A percentile compares a stretch with the other conserved stretches of the same genome.
phyloP scores from a whole-genome alignment of 2,888 invertebrate species.

The Zaprionus lineosus region DNA sequence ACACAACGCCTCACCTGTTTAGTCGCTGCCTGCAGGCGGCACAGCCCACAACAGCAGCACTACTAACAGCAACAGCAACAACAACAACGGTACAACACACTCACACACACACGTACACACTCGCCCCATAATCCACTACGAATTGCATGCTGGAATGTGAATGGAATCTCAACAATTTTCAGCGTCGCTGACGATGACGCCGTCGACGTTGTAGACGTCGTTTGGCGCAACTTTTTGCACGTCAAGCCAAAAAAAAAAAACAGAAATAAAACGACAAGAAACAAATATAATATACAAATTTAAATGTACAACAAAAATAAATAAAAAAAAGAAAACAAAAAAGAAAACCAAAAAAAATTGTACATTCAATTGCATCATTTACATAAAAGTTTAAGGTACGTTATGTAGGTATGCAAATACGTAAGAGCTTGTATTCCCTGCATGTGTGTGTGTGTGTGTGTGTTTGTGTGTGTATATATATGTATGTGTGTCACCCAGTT shows the following conservation, averaged over 20 bases:
- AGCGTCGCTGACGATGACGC: constrained; percentile 78
- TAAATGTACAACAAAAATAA: constrained; percentile 28
- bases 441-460: too few species aligned
- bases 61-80: constrained; percentile 35
- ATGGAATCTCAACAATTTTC: constrained; percentile 81
- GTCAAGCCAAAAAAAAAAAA: constrained; percentile 31
- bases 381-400: constrained; percentile 24
- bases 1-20: constrained; percentile 71
- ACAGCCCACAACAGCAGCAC: constrained; percentile 44
- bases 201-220: constrained; percentile 49
- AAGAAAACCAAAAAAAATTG: not conserved
- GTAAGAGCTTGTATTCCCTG: too few species aligned
- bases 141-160: constrained; percentile 82
- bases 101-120: constrained; percentile 22
- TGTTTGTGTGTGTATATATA: too few species aligned
- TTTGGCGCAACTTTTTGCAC: constrained; percentile 58
- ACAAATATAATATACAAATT: not conserved
- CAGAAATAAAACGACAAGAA: constrained; percentile 16
- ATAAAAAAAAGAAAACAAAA: constrained; percentile 22
- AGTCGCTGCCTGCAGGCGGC: constrained; percentile 52
- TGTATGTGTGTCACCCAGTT: constrained; percentile 21
- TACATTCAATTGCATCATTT: constrained; percentile 55
- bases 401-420: constrained; percentile 1
- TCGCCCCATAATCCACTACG: constrained; percentile 62
- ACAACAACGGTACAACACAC: constrained; percentile 22